phyloP scores from a whole-genome alignment of 2,888 invertebrate genomes.

The Philhelius pedissequus region DNA sequence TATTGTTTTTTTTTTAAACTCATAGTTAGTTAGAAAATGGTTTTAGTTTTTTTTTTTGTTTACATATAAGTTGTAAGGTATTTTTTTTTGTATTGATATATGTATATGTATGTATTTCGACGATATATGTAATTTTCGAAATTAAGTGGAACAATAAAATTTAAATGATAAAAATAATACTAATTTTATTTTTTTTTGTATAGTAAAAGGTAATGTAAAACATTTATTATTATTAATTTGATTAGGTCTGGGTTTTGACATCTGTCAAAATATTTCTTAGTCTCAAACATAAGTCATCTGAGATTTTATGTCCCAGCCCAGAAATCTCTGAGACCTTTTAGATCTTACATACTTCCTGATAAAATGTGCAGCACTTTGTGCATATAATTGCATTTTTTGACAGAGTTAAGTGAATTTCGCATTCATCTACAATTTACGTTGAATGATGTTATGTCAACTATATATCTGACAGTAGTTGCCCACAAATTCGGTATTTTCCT shows the following conservation, averaged over 20 bases:
- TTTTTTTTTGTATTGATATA: not conserved
- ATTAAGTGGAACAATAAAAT: not conserved
- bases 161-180: not conserved
- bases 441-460: no score
- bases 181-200: not conserved
- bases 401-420: not conserved
- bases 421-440: no score
- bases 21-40: not conserved
- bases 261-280: not conserved
- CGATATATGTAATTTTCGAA: not conserved
- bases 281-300: no score
- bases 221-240: not conserved
- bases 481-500: not conserved
- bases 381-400: no score
- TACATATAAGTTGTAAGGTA: conserved; percentile 1
- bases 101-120: not conserved
- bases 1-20: not conserved
- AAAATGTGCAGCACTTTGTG: not conserved
- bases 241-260: not conserved
- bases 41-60: not conserved
- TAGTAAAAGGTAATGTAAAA: not conserved
- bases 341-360: not conserved
- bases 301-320: not conserved
- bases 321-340: not conserved
- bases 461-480: not conserved